Conservation (phyloP, 2,113 vertebrate genomes). For the Atrichornis clamosus region DNA sequence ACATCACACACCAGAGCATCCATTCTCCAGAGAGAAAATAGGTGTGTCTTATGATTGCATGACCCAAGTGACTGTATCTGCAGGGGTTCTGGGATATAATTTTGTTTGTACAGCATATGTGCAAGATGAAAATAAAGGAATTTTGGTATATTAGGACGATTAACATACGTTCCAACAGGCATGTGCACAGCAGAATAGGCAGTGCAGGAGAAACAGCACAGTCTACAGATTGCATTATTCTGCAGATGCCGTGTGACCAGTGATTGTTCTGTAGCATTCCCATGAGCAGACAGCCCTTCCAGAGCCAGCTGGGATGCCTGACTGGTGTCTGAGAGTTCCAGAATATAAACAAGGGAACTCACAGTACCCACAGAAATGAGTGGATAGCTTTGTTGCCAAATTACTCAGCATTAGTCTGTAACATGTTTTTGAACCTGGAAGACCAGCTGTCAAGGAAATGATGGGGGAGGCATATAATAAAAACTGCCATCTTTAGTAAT, state of each 20-base stretch:
- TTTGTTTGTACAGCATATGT: not conserved
- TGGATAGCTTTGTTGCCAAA: not conserved
- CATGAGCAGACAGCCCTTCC: not conserved
- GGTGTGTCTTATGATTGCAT: not conserved
- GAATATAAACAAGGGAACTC: not conserved
- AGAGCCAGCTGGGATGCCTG: not conserved
- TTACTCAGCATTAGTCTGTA: not conserved
- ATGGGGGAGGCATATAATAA: not conserved
- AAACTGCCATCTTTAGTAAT: not conserved
- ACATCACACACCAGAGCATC: rapidly evolving
- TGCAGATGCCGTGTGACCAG: not conserved
- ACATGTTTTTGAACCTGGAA: not conserved
- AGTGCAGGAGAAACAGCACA: not conserved
- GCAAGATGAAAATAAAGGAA: not conserved
- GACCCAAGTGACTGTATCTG: not conserved
- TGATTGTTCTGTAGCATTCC: not conserved
- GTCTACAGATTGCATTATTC: not conserved
- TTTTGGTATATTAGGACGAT: not conserved
- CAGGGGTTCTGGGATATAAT: not conserved
- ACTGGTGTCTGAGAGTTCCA: not conserved
- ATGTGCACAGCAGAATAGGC: rapidly evolving
- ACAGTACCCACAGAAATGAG: not conserved
- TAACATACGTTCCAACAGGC: not conserved
- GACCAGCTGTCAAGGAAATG: not conserved
- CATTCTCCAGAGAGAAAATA: not conserved